Base-by-base conservation (phyloP, 2,888 invertebrate genomes). In the Cotesia congregata region DNA sequence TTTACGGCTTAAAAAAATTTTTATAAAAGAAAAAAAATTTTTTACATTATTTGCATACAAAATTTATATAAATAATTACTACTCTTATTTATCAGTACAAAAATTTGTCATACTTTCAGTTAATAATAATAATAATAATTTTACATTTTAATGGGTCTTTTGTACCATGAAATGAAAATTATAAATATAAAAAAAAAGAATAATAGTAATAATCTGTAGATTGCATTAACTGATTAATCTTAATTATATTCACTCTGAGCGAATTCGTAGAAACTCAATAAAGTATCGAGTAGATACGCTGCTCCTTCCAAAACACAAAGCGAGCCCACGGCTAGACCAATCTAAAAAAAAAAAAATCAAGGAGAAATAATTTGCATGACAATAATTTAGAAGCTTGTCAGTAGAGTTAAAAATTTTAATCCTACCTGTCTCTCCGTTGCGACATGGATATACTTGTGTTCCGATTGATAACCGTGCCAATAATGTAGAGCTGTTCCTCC, bases 401-500 rank as follows among this genome's bases (percentile, higher is more conserved):
- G 62, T 62, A 6, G 20, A 38, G 41, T 65, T 69, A 9, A 38
- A 72, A 17, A 69, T 50, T 59, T 61, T 68, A 40, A 67, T 41
- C 74, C 70, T 68, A 92, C 92, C 91, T 95, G 94, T 91, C 94
- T 92, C 88, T 96, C 96, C 0, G 94, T 93, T 72, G 94, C 93
- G 1, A 94, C 93, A 83, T 93, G 92, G 78, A 93, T 91, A 88
- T 92, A 95, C 87, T 95, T 94, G 85, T 96, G 94, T 86, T 96
- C 95, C 17, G 93, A 92, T 89, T 94, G 93, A 90, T 96, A 97
- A 0, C 96, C 96, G 77, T 94, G 94, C 96, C 96, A 97, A 90
- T 96, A 97, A 90, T 96, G 96, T 20, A 96, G 91, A 0, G 96
- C 96, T 38, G 95, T 95, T 0, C 95, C 96, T 1, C 96, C 96